phyloP scores from a whole-genome alignment of 2,888 invertebrate species.

The Morinoia aosen region DNA sequence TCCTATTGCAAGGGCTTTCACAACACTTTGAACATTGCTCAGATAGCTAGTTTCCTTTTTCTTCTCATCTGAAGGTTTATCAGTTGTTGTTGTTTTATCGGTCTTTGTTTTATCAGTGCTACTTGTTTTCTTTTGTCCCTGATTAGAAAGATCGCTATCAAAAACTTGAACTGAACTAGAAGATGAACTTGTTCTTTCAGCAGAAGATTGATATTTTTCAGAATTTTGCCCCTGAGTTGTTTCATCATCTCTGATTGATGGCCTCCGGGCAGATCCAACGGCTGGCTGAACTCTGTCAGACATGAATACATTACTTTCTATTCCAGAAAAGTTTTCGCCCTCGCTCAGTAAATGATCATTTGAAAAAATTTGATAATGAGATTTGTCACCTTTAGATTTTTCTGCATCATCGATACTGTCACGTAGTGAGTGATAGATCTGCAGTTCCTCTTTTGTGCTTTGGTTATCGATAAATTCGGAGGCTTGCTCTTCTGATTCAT shows the following conservation, averaged over 20 bases:
- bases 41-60: slow-evolving; percentile 1
- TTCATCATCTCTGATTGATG: background rate
- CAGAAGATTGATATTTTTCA: background rate
- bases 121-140: background rate
- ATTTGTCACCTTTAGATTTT: background rate
- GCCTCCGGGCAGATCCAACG: background rate
- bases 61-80: background rate
- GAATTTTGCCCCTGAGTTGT: background rate
- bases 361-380: background rate
- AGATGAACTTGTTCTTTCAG: background rate
- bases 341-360: background rate
- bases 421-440: background rate
- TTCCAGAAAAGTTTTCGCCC: background rate
- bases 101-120: background rate
- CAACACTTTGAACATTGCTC: slow-evolving; percentile 54
- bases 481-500: background rate
- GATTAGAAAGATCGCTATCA: background rate
- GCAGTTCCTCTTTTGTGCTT: background rate
- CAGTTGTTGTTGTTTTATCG: background rate
- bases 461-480: background rate
- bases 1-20: slow-evolving; percentile 64
- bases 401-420: background rate
- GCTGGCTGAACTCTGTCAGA: background rate
- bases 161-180: background rate
- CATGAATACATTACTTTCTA: background rate